phyloP scores from a whole-genome alignment of 1,140 invertebrate genomes.

The Lanistes nyassanus region DNA sequence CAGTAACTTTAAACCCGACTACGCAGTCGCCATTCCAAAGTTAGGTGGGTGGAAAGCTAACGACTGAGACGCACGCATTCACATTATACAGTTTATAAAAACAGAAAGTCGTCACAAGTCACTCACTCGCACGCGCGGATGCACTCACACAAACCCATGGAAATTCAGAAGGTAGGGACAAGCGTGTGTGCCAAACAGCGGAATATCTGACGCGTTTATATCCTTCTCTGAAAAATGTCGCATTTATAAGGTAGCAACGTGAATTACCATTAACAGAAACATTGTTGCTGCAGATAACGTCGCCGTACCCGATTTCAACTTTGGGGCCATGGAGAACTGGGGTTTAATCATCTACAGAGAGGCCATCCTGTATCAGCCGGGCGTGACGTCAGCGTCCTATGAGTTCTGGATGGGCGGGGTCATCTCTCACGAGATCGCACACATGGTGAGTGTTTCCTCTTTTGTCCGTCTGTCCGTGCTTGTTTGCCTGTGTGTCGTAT shows the following conservation, averaged over 20 bases:
- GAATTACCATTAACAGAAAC: too few species aligned
- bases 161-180: not conserved
- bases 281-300: constrained; percentile 49
- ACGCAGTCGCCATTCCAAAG: constrained; percentile 35
- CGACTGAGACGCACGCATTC: not conserved
- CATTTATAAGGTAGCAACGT: too few species aligned
- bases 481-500: too few species aligned
- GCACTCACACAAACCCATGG: not conserved
- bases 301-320: constrained; percentile 58
- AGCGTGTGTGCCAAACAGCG: too few species aligned
- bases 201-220: too few species aligned
- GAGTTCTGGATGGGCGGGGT: constrained; percentile 83
- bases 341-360: constrained; percentile 92
- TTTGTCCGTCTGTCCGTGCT: not conserved
- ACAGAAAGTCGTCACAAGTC: too few species aligned
- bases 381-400: constrained; percentile 76
- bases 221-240: too few species aligned
- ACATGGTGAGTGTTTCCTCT: constrained; percentile 65
- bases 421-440: constrained; percentile 84
- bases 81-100: too few species aligned
- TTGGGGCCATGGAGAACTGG: constrained; percentile 79
- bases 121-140: not conserved
- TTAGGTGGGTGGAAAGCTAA: constrained; percentile 37
- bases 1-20: constrained; percentile 52
- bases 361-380: constrained; percentile 81